These are phyloP conservation scores for Acanthosoma haemorrhoidale DNA, from an alignment of 2,888 invertebrate species.

Conservation along the genomic window DNA sequence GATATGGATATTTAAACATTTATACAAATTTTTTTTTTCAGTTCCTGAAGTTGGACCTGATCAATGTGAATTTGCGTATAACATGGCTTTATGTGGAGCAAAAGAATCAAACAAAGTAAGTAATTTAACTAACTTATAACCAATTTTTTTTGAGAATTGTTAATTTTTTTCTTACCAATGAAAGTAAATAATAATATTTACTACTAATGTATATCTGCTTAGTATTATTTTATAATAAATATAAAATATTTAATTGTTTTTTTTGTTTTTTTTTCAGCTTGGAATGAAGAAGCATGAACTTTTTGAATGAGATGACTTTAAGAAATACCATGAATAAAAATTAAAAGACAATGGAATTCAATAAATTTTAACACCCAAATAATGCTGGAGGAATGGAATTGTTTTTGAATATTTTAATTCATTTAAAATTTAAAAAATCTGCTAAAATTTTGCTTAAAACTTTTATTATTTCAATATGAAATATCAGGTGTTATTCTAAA, in stretches of 20 bases:
- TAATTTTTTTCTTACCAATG: too few relatives aligned
- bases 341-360: too few relatives aligned
- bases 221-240: not conserved
- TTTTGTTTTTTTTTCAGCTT: not conserved
- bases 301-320: not conserved
- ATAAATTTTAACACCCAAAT: too few relatives aligned
- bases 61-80: conserved; percentile 36
- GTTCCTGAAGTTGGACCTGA: conserved; percentile 29
- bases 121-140: not conserved
- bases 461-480: not conserved
- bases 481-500: too few relatives aligned
- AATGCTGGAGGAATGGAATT: too few relatives aligned
- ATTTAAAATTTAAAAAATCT: not conserved
- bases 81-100: conserved; percentile 33
- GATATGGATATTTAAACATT: too few relatives aligned
- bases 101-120: conserved; percentile 31
- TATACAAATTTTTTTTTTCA: not conserved
- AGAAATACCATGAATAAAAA: too few relatives aligned
- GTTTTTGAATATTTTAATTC: not conserved
- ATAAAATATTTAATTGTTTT: too few relatives aligned
- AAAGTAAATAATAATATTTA: too few relatives aligned
- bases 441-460: not conserved
- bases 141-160: too few relatives aligned
- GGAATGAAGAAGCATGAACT: not conserved
- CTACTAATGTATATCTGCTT: too few relatives aligned